Base-by-base conservation (phyloP, 2,797 vertebrate species). In the Galagoides demidoff region DNA sequence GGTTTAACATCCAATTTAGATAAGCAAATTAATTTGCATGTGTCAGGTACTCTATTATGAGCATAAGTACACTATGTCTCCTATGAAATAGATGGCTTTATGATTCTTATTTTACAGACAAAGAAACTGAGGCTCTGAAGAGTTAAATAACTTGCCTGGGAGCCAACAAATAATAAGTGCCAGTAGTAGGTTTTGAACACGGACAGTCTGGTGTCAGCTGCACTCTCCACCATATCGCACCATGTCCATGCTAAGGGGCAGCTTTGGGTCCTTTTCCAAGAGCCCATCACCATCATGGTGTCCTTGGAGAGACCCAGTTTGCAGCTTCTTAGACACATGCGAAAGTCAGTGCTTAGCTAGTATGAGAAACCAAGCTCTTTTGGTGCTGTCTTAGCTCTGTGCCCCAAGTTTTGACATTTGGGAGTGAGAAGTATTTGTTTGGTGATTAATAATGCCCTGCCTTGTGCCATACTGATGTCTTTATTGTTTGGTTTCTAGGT, bases 391-490 rank as follows among this genome's bases (percentile, higher is more conserved):
- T 70, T 43, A 90, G 66, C 25, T 94, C 12, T 95, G 82, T 82
- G 83, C 52, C 92, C 94, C 96, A 64, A 4, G n/a, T 87, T 97
- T 95, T 95, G 92, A 97, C 96, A 97, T 95, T 97, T 89, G 91
- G 37, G 83, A 66, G 64, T 29, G 89, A 97, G 96, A 96, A 97
- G 86, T 91, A 92, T 95, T 96, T 92, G 95, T 93, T 90, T 95
- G 92, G 95, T 95, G 95, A 94, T 95, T 95, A 94, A 95, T 92
- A 90, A 89, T n/a, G 45, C 22, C 29, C 76, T 64, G 45, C 43
- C 81, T 91, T 85, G 34, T 95, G 71, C 95, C 84, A 95, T 81
- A 77, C 8, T 97, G 94, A 95, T 95, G 95, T 96, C 92, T 96
- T 95, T 43, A 95, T 96, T 93, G 57, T 76, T 91, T 9, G 8